Evolutionary conservation across 2,113 vertebrate genomes (phyloP).

Genomic region (Theropithecus gelada): DNA sequence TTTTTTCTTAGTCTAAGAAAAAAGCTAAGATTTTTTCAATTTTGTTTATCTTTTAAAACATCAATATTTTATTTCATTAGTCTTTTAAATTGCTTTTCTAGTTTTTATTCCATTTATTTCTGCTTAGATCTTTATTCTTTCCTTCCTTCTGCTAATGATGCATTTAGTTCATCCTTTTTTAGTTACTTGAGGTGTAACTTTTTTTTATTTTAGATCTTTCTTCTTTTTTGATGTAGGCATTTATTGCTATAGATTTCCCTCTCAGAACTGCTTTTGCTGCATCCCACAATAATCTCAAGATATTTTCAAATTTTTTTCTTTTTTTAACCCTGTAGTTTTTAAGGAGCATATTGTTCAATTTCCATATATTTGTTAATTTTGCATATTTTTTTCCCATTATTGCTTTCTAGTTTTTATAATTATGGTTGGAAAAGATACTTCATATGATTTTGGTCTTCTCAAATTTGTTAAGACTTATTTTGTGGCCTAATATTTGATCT

Average conservation of each 20-base stretch:
- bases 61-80: neutral
- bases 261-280: neutral
- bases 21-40: neutral
- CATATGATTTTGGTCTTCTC: neutral
- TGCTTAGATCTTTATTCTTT: neutral
- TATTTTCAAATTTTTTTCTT: neutral
- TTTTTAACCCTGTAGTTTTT: neutral
- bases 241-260: neutral
- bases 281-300: neutral
- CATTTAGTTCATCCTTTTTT: neutral
- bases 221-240: neutral
- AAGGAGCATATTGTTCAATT: neutral
- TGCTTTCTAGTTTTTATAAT: neutral
- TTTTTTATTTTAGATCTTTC: neutral
- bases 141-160: neutral
- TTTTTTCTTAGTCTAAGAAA: neutral
- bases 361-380: neutral
- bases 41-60: neutral
- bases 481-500: neutral
- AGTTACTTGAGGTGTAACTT: neutral
- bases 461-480: neutral
- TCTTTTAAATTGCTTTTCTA: neutral
- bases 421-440: neutral
- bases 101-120: neutral
- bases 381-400: neutral